phyloP scores from a whole-genome alignment of 2,888 invertebrate species.

The Iphiclides podalirius region DNA sequence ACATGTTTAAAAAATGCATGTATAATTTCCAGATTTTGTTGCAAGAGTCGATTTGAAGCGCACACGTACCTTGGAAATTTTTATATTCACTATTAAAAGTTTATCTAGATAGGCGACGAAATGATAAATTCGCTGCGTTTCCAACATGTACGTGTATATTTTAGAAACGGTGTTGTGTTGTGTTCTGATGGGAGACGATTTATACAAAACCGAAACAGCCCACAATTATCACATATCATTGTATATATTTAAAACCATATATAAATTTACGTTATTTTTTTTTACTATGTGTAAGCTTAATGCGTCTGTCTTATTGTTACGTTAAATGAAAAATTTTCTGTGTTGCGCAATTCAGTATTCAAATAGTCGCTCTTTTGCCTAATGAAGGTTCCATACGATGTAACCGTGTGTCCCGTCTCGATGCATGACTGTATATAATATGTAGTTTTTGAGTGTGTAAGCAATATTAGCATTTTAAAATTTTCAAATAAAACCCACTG shows the following conservation, averaged over 20 bases:
- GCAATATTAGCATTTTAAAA: slow-evolving; percentile 67
- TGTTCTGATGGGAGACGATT: neutral
- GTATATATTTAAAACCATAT: neutral
- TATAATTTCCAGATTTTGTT: neutral
- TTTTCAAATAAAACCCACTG: slow-evolving; percentile 64
- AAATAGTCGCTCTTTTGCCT: neutral
- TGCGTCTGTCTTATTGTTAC: neutral
- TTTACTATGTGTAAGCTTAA: neutral
- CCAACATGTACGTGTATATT: neutral
- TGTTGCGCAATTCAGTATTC: neutral
- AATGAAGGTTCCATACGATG: neutral
- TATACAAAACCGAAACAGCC: neutral
- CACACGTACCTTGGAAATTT: neutral
- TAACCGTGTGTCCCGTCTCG: neutral
- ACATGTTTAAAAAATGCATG: neutral
- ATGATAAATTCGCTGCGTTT: neutral
- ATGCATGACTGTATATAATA: slow-evolving; percentile 34
- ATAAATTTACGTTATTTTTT: neutral
- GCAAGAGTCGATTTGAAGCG: neutral
- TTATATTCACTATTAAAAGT: neutral
- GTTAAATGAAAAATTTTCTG: neutral
- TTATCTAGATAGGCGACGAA: neutral
- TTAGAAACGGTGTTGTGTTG: neutral
- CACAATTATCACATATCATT: neutral
- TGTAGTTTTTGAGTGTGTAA: slow-evolving; percentile 57